Evolutionary conservation across 2,113 vertebrate genomes (phyloP).

Genomic region (Pelvicachromis taeniatus): DNA sequence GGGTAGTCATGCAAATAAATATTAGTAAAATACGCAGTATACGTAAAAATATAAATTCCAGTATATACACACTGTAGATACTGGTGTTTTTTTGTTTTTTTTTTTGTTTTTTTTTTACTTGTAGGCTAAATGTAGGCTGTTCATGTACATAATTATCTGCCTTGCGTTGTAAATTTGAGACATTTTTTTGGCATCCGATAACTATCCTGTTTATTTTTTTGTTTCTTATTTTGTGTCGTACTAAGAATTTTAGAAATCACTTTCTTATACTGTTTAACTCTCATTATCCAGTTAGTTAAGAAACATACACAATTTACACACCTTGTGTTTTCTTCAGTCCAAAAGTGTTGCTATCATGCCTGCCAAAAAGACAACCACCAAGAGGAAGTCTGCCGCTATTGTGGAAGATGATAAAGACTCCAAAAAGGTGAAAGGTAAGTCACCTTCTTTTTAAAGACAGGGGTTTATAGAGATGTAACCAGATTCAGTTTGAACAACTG

Average conservation of each 20-base stretch:
- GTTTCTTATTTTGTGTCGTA: accelerated
- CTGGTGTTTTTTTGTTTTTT: background rate
- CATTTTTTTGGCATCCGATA: background rate
- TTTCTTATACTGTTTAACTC: background rate
- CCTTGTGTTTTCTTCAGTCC: background rate
- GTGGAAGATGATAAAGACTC: conserved; percentile 55
- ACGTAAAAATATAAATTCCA: too few relatives aligned
- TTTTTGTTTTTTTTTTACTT: background rate
- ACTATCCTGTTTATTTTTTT: background rate
- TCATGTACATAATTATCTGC: background rate
- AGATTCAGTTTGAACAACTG: background rate
- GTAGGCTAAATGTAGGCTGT: background rate
- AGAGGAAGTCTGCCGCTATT: conserved; percentile 62
- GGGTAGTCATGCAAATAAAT: background rate
- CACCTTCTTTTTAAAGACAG: background rate
- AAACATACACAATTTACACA: background rate
- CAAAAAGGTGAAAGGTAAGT: conserved; percentile 82
- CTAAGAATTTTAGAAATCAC: background rate
- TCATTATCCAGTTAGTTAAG: background rate
- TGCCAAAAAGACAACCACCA: conserved; percentile 73
- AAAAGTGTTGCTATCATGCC: conserved; percentile 71
- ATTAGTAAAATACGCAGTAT: too few relatives aligned
- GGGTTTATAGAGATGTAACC: background rate
- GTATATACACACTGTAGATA: background rate
- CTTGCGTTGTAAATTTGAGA: accelerated